These are phyloP conservation scores for Gallirallus australis DNA, from an alignment of 2,797 vertebrate species.

Conservation along the genomic window DNA sequence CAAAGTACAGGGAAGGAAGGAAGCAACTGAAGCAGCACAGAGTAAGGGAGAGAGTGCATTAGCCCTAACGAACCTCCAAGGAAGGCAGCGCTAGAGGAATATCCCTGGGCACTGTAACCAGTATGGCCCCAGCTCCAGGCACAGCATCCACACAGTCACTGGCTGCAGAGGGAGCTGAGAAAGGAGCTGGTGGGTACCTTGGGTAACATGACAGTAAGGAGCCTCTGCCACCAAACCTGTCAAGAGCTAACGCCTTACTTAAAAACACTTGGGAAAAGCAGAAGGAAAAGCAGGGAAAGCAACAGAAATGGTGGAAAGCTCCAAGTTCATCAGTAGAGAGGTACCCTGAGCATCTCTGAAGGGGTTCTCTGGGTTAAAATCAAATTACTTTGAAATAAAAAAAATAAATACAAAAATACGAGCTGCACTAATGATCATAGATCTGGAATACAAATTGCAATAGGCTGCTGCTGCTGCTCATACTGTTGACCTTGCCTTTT, in stretches of 20 bases:
- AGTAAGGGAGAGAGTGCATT: fast-evolving
- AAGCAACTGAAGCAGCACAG: background rate
- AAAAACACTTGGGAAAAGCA: background rate
- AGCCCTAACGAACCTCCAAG: background rate
- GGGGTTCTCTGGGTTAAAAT: background rate
- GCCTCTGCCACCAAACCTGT: background rate
- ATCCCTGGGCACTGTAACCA: background rate
- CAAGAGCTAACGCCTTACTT: background rate
- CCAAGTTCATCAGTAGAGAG: background rate
- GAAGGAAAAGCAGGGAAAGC: background rate
- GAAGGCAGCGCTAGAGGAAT: background rate
- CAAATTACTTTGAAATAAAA: background rate
- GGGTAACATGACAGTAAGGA: fast-evolving
- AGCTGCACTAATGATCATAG: background rate
- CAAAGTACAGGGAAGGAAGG: background rate
- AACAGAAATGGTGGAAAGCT: background rate
- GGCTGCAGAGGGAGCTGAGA: background rate
- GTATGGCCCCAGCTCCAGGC: background rate
- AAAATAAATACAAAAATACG: slow-evolving; percentile 7
- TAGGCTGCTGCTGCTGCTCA: slow-evolving; percentile 31
- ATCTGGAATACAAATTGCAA: slow-evolving; percentile 61
- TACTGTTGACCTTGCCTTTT: slow-evolving; percentile 47
- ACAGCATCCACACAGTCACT: fast-evolving
- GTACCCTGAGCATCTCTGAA: background rate
- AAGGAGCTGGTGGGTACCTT: background rate